Percentiles rank a stretch among this genome's conserved stretches.
phyloP scores from a whole-genome alignment of 2,113 vertebrate genomes.

The Sander vitreus region DNA sequence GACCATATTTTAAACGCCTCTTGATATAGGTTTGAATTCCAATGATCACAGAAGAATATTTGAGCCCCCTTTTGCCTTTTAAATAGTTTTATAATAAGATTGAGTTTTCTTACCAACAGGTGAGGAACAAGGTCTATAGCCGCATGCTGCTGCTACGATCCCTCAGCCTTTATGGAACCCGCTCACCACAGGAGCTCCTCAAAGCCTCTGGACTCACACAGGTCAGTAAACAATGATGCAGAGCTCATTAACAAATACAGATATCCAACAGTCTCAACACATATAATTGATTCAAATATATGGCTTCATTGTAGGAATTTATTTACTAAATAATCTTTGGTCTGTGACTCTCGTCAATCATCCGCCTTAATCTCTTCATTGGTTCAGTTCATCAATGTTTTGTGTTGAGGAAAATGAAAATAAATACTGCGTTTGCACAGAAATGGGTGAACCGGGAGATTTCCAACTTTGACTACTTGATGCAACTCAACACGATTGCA shows the following conservation, averaged over 20 bases:
- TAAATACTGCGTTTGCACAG: conserved; percentile 74
- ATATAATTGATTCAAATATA: no score
- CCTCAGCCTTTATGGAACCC: conserved; percentile 90
- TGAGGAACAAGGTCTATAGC: conserved; percentile 95
- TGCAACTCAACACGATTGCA: conserved; percentile 98
- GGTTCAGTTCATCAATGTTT: background rate
- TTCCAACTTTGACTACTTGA: conserved; percentile 98
- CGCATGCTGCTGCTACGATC: conserved; percentile 91
- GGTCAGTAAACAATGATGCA: conserved; percentile 77
- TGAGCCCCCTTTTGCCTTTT: background rate
- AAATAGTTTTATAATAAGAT: background rate
- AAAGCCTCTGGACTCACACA: conserved; percentile 95
- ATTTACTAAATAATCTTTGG: no score
- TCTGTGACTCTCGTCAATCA: no score
- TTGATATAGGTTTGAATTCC: background rate
- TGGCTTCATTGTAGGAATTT: no score
- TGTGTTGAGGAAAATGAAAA: background rate
- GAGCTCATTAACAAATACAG: no score
- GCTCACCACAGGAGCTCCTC: conserved; percentile 95
- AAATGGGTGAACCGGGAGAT: conserved; percentile 99
- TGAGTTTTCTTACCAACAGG: conserved; percentile 78
- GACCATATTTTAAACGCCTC: background rate
- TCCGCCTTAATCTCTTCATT: no score
- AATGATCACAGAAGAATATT: background rate
- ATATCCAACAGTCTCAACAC: no score